A percentile compares a stretch with the other conserved stretches of the same genome.
These are phyloP conservation scores for Lucifuga dentata DNA, from an alignment of 2,113 vertebrate species.

Conservation along the genomic window DNA sequence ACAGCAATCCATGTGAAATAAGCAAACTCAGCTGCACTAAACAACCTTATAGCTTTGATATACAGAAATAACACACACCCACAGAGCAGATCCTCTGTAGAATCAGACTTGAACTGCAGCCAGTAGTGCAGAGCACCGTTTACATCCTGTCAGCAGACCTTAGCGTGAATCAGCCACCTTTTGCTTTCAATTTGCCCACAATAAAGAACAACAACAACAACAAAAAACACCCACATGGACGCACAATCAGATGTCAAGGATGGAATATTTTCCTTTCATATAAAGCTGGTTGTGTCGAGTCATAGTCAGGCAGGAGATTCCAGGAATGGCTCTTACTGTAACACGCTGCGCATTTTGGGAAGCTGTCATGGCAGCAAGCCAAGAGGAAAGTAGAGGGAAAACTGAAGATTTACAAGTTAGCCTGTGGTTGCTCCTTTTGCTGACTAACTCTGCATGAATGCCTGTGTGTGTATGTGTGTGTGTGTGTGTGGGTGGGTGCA, in stretches of 20 bases:
- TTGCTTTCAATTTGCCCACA: background rate
- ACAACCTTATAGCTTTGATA: background rate
- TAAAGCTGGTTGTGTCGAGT: constrained; percentile 17
- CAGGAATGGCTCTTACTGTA: constrained; percentile 68
- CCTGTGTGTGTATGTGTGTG: constrained; percentile 8
- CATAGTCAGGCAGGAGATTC: constrained; percentile 45
- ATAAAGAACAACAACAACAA: constrained; percentile 7
- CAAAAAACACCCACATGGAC: too few relatives aligned
- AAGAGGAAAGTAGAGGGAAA: constrained; percentile 36
- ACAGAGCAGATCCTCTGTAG: background rate
- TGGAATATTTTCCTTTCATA: background rate
- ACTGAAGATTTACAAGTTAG: constrained; percentile 46
- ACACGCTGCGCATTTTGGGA: constrained; percentile 66
- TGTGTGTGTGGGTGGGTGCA: background rate
- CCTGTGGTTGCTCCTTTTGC: constrained; percentile 33
- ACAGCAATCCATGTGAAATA: too few relatives aligned
- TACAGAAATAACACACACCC: background rate
- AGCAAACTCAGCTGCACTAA: too few relatives aligned
- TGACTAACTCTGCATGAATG: constrained; percentile 43
- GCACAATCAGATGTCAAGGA: constrained; percentile 6
- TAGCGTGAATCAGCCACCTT: constrained; percentile 9
- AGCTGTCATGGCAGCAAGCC: constrained; percentile 55
- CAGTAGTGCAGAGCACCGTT: constrained; percentile 24
- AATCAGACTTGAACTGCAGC: constrained; percentile 10
- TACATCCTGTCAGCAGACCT: constrained; percentile 31